Percentiles rank a stretch among this genome's conserved stretches.
These are phyloP conservation scores for Hycleus phaleratus DNA, from an alignment of 1,140 invertebrate species.

Conservation along the genomic window DNA sequence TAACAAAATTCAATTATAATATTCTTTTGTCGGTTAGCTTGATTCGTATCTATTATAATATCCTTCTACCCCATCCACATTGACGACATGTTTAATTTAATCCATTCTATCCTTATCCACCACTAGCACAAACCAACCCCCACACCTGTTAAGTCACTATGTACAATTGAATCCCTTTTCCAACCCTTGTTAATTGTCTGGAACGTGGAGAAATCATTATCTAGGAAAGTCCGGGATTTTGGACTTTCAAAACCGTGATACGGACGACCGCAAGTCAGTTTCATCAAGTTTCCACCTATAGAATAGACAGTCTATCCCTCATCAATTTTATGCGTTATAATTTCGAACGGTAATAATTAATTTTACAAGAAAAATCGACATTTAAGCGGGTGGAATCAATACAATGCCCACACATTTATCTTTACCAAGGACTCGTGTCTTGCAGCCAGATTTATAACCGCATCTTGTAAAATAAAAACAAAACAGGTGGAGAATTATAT, in stretches of 20 bases:
- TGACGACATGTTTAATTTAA: constrained; percentile 37
- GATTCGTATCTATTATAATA: no score
- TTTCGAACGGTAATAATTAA: no score
- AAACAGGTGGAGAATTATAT: constrained; percentile 29
- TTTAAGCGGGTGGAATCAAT: constrained; percentile 30
- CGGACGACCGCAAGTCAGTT: constrained; percentile 33
- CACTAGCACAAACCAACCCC: not conserved
- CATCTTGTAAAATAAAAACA: constrained; percentile 25
- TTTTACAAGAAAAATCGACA: no score
- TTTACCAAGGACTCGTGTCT: constrained; percentile 34
- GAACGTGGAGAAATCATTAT: constrained; percentile 41
- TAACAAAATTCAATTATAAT: no score
- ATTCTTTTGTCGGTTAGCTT: no score
- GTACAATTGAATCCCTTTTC: constrained; percentile 37
- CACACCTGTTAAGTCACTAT: constrained; percentile 41
- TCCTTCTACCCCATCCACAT: not conserved
- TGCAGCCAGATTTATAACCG: constrained; percentile 29
- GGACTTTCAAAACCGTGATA: constrained; percentile 25
- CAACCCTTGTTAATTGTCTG: constrained; percentile 42
- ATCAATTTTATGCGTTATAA: no score
- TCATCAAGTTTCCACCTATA: not conserved
- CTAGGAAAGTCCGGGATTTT: constrained; percentile 20
- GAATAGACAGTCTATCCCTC: not conserved
- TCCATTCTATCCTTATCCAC: constrained; percentile 23
- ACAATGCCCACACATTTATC: constrained; percentile 39